Conservation (phyloP, 2,888 invertebrate genomes). For the Diarsia rubi region DNA sequence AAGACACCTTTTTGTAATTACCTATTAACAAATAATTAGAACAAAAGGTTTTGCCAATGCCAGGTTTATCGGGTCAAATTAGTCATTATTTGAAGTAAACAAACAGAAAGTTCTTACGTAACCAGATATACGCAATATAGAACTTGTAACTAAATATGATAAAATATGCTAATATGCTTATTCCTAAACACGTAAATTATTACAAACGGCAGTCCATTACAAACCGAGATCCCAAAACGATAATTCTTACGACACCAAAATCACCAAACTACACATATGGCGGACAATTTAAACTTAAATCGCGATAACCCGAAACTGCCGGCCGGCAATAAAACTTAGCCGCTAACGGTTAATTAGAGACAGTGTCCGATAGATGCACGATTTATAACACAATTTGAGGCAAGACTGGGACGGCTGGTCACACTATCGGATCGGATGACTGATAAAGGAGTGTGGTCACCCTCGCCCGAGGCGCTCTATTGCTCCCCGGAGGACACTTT, state of each 20-base stretch:
- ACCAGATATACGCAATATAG: neutral
- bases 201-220: constrained; percentile 58
- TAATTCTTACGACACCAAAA: constrained; percentile 78
- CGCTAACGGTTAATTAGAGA: constrained; percentile 88
- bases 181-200: constrained; percentile 53
- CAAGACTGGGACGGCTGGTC: constrained; percentile 68
- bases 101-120: constrained; percentile 14
- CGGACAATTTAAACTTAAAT: constrained; percentile 84
- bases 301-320: constrained; percentile 84
- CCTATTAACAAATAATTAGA: constrained; percentile 33
- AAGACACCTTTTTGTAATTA: constrained; percentile 23
- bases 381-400: constrained; percentile 79
- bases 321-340: constrained; percentile 84
- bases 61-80: constrained; percentile 11
- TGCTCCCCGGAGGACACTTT: constrained; percentile 82
- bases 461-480: constrained; percentile 80
- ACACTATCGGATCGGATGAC: constrained; percentile 84
- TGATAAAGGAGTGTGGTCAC: constrained; percentile 84
- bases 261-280: constrained; percentile 82
- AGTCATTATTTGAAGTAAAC: constrained; percentile 29
- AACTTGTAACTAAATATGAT: constrained; percentile 28
- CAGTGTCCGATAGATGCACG: constrained; percentile 81
- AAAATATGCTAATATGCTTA: too few species aligned
- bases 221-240: constrained; percentile 72
- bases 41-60: constrained; percentile 33